A percentile compares a stretch with the other conserved stretches of the same genome.
These are phyloP conservation scores for Pseudomyrmex gracilis DNA, from an alignment of 1,140 invertebrate genomes.

Conservation along the genomic window DNA sequence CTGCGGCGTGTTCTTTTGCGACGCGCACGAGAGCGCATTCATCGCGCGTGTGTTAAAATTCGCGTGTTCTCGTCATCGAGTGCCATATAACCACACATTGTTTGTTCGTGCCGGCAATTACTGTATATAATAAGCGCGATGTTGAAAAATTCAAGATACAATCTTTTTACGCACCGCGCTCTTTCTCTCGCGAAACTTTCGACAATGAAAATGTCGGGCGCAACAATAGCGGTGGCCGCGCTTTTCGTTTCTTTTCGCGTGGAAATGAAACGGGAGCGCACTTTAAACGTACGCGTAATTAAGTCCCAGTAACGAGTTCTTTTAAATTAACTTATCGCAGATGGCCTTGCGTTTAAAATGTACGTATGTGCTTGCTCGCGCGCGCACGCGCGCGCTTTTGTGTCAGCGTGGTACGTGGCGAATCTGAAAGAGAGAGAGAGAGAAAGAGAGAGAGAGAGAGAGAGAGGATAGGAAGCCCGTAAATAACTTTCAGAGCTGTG, in stretches of 20 bases:
- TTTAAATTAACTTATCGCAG: conserved; percentile 79
- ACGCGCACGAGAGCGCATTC: conserved; percentile 4
- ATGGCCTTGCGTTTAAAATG: conserved; percentile 4
- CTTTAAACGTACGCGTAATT: conserved; percentile 66
- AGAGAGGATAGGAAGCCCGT: conserved; percentile 68
- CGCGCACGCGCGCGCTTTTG: not conserved
- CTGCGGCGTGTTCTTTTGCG: not conserved
- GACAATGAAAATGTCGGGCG: conserved; percentile 15
- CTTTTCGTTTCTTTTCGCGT: conserved; percentile 42
- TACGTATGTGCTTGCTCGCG: not conserved
- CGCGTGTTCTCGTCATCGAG: not conserved
- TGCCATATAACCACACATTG: too few relatives aligned
- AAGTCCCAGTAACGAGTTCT: conserved; percentile 60
- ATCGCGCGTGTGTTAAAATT: not conserved
- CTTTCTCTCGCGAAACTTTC: conserved; percentile 7
- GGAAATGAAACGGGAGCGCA: conserved; percentile 27
- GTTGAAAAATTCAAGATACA: conserved; percentile 18
- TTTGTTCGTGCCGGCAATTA: not conserved
- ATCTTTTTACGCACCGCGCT: conserved; percentile 6
- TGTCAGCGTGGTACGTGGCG: conserved; percentile 13
- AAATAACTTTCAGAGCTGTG: conserved; percentile 76
- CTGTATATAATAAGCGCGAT: not conserved
- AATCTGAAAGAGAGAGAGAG: not conserved
- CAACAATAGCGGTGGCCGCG: conserved; percentile 24
- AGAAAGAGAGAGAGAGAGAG: too few relatives aligned